These are phyloP conservation scores for Cephus pulcher DNA, from an alignment of 2,888 invertebrate genomes.

Conservation along the genomic window DNA sequence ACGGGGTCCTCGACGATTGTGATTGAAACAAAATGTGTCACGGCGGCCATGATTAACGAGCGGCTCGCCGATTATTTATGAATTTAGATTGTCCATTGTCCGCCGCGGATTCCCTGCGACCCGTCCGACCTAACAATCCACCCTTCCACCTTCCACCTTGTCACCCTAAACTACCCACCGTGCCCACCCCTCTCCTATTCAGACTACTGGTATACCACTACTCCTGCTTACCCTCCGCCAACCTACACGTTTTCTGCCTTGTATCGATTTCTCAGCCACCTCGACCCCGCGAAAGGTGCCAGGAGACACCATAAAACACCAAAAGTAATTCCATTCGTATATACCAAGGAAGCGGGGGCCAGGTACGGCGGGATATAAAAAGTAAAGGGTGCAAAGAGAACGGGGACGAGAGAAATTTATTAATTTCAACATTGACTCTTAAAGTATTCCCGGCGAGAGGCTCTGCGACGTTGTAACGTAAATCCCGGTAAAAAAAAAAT, in stretches of 20 bases:
- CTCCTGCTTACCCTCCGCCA: neutral
- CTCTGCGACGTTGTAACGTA: neutral
- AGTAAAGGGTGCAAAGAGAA: neutral
- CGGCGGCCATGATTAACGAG: slow-evolving; percentile 18
- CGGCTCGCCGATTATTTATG: slow-evolving; percentile 18
- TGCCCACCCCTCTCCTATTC: neutral
- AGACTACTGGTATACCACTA: neutral
- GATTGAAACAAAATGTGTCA: slow-evolving; percentile 24
- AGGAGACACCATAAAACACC: neutral
- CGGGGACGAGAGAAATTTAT: neutral
- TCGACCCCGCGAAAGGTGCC: neutral
- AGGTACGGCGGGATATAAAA: neutral
- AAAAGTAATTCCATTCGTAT: neutral
- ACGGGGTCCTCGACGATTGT: slow-evolving; percentile 12
- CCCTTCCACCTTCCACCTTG: neutral
- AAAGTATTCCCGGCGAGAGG: neutral
- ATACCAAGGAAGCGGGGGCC: neutral
- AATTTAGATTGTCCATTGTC: slow-evolving; percentile 18
- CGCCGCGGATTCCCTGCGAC: neutral
- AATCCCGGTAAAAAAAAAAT: neutral
- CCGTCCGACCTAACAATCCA: neutral
- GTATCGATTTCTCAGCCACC: neutral
- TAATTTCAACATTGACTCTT: neutral
- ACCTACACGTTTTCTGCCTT: neutral
- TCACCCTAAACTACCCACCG: neutral